A percentile compares a stretch with the other conserved stretches of the same genome.
These are phyloP conservation scores for Motacilla tschutschensis DNA, from an alignment of 2,113 vertebrate genomes.

Conservation along the genomic window DNA sequence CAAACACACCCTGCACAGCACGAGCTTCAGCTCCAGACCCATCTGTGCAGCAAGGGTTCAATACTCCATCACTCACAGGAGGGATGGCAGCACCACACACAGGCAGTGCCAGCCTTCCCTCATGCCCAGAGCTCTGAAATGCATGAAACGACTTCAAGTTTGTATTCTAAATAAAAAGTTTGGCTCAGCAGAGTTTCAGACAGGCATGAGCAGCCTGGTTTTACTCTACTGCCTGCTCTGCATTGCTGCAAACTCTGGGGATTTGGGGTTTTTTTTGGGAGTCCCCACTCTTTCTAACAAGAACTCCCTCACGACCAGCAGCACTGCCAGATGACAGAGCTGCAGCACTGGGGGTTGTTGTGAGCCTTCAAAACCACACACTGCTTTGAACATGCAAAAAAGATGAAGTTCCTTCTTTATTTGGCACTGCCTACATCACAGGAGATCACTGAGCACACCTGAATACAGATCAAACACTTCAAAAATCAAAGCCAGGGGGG, in stretches of 20 bases:
- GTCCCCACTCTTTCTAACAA: not conserved
- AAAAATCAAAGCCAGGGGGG: not conserved
- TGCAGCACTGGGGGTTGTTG: not conserved
- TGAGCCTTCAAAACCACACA: not conserved
- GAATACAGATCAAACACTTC: not conserved
- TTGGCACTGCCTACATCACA: not conserved
- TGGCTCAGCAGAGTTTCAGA: not conserved
- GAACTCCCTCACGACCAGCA: not conserved
- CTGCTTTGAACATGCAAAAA: not conserved
- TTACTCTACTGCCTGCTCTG: not conserved
- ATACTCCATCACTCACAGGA: not conserved
- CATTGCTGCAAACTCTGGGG: not conserved
- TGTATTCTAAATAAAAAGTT: not conserved
- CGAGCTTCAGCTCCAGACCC: not conserved
- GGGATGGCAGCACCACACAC: not conserved
- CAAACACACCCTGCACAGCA: not conserved
- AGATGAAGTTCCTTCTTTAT: not conserved
- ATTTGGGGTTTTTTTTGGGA: not conserved
- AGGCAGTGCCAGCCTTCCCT: not conserved
- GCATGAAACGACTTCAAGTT: not conserved
- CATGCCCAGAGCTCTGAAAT: not conserved
- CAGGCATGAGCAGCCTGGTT: not conserved
- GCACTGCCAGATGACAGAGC: not conserved
- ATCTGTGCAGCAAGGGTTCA: not conserved
- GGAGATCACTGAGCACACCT: not conserved